Conservation (phyloP, 2,888 invertebrate species). For the Leptinotarsa juncta region DNA sequence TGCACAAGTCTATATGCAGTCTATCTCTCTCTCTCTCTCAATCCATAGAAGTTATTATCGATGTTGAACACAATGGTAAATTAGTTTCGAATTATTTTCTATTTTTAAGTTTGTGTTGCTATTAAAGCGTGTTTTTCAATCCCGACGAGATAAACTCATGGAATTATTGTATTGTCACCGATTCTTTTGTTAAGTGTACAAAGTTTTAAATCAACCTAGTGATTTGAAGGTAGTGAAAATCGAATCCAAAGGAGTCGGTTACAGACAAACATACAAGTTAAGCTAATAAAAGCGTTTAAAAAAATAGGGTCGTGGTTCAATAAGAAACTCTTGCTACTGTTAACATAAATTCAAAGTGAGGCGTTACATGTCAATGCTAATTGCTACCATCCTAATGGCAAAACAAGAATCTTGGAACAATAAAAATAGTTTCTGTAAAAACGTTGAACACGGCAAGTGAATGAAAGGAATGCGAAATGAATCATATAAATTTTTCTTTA, state of each 20-base stretch:
- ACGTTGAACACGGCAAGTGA: neutral
- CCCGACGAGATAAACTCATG: neutral
- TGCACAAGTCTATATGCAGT: no score
- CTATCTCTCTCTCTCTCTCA: no score
- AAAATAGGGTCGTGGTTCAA: constrained; percentile 16
- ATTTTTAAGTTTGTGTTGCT: no score
- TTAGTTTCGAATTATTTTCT: no score
- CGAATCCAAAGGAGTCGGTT: no score
- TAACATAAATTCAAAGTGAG: constrained; percentile 32
- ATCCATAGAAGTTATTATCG: no score
- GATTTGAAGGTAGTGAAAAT: no score
- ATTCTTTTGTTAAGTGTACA: no score
- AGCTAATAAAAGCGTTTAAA: neutral
- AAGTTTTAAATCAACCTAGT: no score
- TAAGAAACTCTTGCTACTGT: constrained; percentile 27
- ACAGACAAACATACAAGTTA: no score
- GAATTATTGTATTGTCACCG: neutral
- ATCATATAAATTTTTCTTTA: neutral
- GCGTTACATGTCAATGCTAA: constrained; percentile 31
- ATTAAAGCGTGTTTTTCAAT: no score
- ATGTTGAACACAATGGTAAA: no score
- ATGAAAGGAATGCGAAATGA: neutral
- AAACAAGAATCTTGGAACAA: constrained; percentile 15
- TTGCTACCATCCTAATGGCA: constrained; percentile 27
- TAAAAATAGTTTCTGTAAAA: constrained; percentile 12